Conservation (phyloP, 2,113 vertebrate species). For the Anhinga anhinga region DNA sequence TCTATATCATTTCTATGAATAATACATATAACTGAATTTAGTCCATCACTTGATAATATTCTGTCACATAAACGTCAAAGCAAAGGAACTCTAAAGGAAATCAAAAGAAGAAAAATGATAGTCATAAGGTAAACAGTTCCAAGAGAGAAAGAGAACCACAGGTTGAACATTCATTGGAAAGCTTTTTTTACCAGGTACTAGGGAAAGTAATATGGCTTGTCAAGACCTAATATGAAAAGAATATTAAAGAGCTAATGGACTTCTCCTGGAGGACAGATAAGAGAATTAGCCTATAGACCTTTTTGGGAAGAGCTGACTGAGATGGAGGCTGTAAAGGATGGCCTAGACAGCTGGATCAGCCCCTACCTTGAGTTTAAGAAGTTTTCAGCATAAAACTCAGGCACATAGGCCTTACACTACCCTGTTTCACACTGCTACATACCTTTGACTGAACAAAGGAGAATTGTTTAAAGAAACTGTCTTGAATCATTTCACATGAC, state of each 20-base stretch:
- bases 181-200: neutral
- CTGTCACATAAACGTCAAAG: neutral
- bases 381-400: neutral
- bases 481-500: neutral
- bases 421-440: neutral
- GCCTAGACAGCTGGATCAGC: neutral
- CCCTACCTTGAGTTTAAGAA: neutral
- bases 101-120: conserved; percentile 43
- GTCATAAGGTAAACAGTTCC: conserved; percentile 4
- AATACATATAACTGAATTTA: conserved; percentile 42
- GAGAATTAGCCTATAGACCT: neutral
- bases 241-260: neutral
- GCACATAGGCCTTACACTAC: neutral
- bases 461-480: neutral
- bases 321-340: neutral
- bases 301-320: neutral
- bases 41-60: neutral
- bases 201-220: neutral
- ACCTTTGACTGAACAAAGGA: neutral
- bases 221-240: neutral
- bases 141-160: neutral
- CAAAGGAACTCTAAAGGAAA: conserved; percentile 13
- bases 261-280: neutral
- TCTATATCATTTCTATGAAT: conserved; percentile 28
- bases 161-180: neutral